phyloP scores from a whole-genome alignment of 2,888 invertebrate genomes.

The Anthoptus insignis region DNA sequence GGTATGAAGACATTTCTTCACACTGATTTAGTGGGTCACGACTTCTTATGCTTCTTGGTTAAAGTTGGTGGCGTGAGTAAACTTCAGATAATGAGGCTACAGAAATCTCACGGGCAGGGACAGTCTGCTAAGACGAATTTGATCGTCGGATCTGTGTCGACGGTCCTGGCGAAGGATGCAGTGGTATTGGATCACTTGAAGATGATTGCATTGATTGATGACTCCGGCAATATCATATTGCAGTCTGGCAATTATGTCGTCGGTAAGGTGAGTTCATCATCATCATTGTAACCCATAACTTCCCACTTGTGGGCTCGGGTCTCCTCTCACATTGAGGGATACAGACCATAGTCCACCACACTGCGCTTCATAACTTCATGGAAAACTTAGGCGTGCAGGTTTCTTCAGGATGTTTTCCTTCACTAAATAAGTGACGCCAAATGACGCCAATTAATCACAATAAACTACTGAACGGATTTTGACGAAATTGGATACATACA shows the following conservation, averaged over 20 bases:
- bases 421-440: background rate
- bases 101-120: slow-evolving; percentile 86
- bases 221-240: slow-evolving; percentile 91
- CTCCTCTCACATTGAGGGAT: too few species aligned
- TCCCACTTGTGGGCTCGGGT: too few species aligned
- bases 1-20: slow-evolving; percentile 92
- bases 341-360: too few species aligned
- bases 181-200: slow-evolving; percentile 92
- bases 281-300: too few species aligned
- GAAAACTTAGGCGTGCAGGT: too few species aligned
- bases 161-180: slow-evolving; percentile 94
- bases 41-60: slow-evolving; percentile 92
- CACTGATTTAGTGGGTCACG: slow-evolving; percentile 95
- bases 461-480: too few species aligned
- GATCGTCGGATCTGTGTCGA: slow-evolving; percentile 91
- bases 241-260: slow-evolving; percentile 95
- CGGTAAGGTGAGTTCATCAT: slow-evolving; percentile 88
- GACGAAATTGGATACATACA: too few species aligned
- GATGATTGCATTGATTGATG: slow-evolving; percentile 95
- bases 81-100: slow-evolving; percentile 90
- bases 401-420: too few species aligned
- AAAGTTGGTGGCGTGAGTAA: slow-evolving; percentile 78
- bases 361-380: too few species aligned
- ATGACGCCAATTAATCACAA: too few species aligned
- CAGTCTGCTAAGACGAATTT: slow-evolving; percentile 86